Percentiles rank a stretch among this genome's conserved stretches.
Conservation (phyloP, 2,113 vertebrate genomes). For the Passer montanus region DNA sequence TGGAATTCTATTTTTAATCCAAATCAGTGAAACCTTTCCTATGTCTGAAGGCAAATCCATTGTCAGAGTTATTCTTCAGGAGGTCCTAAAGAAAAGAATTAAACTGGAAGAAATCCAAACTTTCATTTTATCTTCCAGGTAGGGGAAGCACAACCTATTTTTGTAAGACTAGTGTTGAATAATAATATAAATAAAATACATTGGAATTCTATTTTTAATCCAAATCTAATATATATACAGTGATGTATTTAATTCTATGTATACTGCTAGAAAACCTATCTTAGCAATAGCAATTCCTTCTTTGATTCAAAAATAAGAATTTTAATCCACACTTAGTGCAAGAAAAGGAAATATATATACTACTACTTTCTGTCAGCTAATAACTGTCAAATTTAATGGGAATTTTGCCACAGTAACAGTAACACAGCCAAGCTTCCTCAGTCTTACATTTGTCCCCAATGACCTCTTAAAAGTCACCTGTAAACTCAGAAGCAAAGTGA, state of each 20-base stretch:
- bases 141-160: background rate
- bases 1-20: background rate
- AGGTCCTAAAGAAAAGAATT: background rate
- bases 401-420: slow-evolving; percentile 6
- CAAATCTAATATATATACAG: background rate
- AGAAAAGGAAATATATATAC: background rate
- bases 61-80: background rate
- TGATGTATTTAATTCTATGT: background rate
- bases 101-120: background rate
- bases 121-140: background rate
- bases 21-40: too few relatives aligned
- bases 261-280: background rate
- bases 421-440: background rate
- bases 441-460: background rate
- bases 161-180: background rate
- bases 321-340: background rate
- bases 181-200: background rate
- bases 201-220: background rate
- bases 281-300: background rate
- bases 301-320: background rate
- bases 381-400: background rate
- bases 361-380: background rate
- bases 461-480: slow-evolving; percentile 24
- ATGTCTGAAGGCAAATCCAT: too few relatives aligned
- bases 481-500: background rate